Evolutionary conservation across 2,888 invertebrate genomes (phyloP).

Genomic region (Metacarcinus magister): DNA sequence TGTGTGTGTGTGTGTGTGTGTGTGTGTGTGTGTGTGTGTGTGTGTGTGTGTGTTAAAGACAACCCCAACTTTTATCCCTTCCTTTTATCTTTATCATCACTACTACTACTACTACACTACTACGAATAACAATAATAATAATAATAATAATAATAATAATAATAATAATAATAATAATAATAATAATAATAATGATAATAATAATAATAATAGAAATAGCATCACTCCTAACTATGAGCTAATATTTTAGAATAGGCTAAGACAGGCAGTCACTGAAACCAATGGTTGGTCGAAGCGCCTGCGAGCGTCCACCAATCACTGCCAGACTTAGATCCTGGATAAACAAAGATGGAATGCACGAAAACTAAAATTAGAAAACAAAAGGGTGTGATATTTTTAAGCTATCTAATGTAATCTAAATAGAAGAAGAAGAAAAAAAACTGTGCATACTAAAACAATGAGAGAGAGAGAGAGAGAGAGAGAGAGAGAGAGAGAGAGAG

Average conservation of each 20-base stretch:
- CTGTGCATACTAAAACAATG: neutral
- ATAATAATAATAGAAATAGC: neutral
- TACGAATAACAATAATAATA: neutral
- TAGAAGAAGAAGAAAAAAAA: neutral
- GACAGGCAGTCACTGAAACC: neutral
- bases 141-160: neutral
- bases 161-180: conserved; percentile 16
- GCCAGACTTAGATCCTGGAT: neutral
- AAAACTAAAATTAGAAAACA: neutral
- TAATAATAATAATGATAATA: neutral
- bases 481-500: conserved; percentile 54
- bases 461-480: neutral
- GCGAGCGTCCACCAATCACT: neutral
- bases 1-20: conserved; percentile 2
- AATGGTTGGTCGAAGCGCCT: conserved; percentile 13
- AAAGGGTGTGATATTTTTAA: neutral
- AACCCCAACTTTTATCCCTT: neutral
- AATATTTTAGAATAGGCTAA: neutral
- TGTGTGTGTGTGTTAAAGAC: neutral
- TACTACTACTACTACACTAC: no score
- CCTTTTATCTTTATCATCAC: neutral
- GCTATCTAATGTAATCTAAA: neutral
- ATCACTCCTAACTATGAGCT: neutral
- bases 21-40: neutral
- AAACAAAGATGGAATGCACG: neutral